These are phyloP conservation scores for Eurypyga helias DNA, from an alignment of 2,113 vertebrate genomes.

Conservation along the genomic window DNA sequence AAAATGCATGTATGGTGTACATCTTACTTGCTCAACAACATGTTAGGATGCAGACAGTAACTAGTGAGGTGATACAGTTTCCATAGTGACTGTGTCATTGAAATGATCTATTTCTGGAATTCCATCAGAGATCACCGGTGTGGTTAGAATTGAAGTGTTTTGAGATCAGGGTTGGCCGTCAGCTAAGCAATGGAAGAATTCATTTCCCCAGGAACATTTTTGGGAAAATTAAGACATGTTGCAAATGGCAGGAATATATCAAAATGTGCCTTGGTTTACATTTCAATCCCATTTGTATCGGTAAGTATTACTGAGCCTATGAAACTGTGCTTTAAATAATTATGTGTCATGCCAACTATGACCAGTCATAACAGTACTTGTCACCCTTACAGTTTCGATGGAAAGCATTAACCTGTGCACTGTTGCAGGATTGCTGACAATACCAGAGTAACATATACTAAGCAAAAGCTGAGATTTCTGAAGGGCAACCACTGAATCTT, in stretches of 20 bases:
- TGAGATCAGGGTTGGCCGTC: not conserved
- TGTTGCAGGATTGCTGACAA: not conserved
- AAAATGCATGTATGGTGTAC: not conserved
- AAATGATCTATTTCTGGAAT: constrained; percentile 58
- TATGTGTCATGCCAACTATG: not conserved
- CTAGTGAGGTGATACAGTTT: constrained; percentile 28
- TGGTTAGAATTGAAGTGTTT: not conserved
- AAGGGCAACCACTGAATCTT: not conserved
- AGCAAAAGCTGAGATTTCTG: not conserved
- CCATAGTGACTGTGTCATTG: constrained; percentile 51
- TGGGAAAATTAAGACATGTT: not conserved
- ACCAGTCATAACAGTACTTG: not conserved
- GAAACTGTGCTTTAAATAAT: not conserved
- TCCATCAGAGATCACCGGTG: constrained; percentile 10
- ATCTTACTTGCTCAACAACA: not conserved
- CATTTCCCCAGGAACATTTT: not conserved
- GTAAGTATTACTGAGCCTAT: not conserved
- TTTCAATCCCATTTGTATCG: not conserved
- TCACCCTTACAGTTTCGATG: not conserved
- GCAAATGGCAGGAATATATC: not conserved
- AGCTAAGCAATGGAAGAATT: not conserved
- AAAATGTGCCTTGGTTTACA: not conserved
- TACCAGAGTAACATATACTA: not conserved
- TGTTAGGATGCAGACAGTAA: not conserved
- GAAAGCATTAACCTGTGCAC: not conserved